Conservation (phyloP, 2,888 invertebrate genomes). For the Omphaloscelis lunosa region DNA sequence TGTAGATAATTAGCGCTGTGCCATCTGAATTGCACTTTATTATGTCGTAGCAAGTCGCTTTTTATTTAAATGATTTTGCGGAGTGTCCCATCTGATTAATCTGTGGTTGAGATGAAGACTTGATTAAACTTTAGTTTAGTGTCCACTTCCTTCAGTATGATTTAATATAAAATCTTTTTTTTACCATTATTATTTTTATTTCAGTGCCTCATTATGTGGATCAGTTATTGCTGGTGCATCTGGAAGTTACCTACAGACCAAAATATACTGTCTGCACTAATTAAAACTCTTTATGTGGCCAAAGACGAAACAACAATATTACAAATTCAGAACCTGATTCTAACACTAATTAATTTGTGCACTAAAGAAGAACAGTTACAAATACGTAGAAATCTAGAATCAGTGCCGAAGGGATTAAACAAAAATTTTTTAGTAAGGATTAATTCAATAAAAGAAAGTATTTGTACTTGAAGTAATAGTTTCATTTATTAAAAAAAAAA, state of each 20-base stretch:
- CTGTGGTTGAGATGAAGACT: too few species aligned
- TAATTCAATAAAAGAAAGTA: slow-evolving; percentile 73
- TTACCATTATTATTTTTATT: slow-evolving; percentile 55
- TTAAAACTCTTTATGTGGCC: slow-evolving; percentile 80
- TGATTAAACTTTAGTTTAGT: background rate
- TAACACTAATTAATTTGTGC: slow-evolving; percentile 78
- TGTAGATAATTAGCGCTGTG: too few species aligned
- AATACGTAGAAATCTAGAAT: slow-evolving; percentile 72
- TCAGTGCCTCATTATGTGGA: slow-evolving; percentile 84
- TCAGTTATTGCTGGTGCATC: slow-evolving; percentile 83
- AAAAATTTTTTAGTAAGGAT: slow-evolving; percentile 73
- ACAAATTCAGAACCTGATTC: slow-evolving; percentile 76
- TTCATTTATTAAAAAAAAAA: slow-evolving; percentile 10
- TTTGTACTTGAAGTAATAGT: slow-evolving; percentile 45
- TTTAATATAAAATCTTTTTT: background rate
- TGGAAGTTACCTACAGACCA: slow-evolving; percentile 79
- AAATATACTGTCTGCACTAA: slow-evolving; percentile 77
- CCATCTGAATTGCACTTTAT: too few species aligned
- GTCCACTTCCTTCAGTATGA: background rate
- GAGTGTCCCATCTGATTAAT: too few species aligned
- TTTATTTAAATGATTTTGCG: too few species aligned
- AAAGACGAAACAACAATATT: slow-evolving; percentile 71
- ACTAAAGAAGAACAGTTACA: slow-evolving; percentile 73
- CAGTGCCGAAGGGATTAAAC: slow-evolving; percentile 64
- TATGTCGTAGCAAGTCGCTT: too few species aligned